These are phyloP conservation scores for Netelia fuscicornis DNA, from an alignment of 2,888 invertebrate species.

Conservation along the genomic window DNA sequence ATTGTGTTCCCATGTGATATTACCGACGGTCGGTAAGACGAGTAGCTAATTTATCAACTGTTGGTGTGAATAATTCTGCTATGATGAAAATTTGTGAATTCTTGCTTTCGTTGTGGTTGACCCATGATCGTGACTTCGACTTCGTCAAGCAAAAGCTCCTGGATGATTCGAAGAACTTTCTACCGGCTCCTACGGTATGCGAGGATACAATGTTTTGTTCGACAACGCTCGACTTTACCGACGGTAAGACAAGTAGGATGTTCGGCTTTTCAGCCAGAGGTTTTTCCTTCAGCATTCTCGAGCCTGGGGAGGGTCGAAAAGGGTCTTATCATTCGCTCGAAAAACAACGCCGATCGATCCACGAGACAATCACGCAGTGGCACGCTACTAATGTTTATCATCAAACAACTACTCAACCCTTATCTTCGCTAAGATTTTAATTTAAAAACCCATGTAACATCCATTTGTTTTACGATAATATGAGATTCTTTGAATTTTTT, in stretches of 20 bases:
- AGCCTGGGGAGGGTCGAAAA: background rate
- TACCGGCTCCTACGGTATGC: background rate
- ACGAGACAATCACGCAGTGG: constrained; percentile 41
- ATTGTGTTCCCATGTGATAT: background rate
- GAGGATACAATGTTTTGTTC: background rate
- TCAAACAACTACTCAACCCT: background rate
- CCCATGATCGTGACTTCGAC: background rate
- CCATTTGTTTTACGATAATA: no score
- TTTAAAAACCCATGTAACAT: no score
- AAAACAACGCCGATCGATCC: constrained; percentile 54
- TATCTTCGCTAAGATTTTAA: no score
- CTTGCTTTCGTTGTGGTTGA: background rate
- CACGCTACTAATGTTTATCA: constrained; percentile 23
- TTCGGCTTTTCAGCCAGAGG: background rate
- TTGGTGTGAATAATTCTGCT: background rate
- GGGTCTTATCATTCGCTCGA: constrained; percentile 28
- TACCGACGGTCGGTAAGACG: background rate
- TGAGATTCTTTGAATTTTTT: no score
- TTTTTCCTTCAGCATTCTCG: background rate
- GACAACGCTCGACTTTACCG: constrained; percentile 14
- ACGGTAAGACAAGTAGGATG: background rate
- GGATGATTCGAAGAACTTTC: background rate
- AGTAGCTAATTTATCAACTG: background rate
- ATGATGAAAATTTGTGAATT: background rate
- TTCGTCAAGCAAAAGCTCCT: background rate